phyloP scores from a whole-genome alignment of 2,888 invertebrate genomes.

The Diloba caeruleocephala region DNA sequence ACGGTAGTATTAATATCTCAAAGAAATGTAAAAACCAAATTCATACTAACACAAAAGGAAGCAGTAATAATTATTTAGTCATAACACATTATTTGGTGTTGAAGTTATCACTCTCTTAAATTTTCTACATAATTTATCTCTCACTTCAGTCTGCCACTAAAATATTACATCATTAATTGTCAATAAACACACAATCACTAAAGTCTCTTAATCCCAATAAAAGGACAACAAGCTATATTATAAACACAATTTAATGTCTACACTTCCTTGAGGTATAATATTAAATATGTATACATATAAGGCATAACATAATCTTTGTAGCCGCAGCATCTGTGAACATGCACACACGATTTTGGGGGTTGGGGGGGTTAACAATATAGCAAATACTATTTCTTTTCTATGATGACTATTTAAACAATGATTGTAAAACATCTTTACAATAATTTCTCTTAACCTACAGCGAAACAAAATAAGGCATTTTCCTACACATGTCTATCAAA shows the following conservation, averaged over 20 bases:
- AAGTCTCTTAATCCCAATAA: conserved; percentile 47
- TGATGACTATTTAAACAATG: conserved; percentile 72
- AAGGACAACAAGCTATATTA: conserved; percentile 55
- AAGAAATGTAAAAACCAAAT: conserved; percentile 74
- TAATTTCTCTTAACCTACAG: conserved; percentile 81
- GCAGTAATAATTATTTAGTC: conserved; percentile 23
- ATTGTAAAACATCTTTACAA: conserved; percentile 73
- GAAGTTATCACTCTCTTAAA: conserved; percentile 52
- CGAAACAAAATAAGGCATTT: conserved; percentile 87
- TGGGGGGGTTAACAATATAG: conserved; percentile 68
- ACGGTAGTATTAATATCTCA: conserved; percentile 64
- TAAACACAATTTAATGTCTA: conserved; percentile 66
- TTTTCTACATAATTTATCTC: conserved; percentile 44
- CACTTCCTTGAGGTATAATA: conserved; percentile 73
- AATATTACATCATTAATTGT: conserved; percentile 40
- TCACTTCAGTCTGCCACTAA: conserved; percentile 40
- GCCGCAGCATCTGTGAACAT: conserved; percentile 56
- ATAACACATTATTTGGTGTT: conserved; percentile 50
- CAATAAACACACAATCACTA: conserved; percentile 41
- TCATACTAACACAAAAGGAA: conserved; percentile 42
- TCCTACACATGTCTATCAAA: conserved; percentile 77
- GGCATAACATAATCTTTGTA: conserved; percentile 66
- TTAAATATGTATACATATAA: conserved; percentile 55
- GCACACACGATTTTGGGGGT: conserved; percentile 64
- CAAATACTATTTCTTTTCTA: conserved; percentile 64